These are phyloP conservation scores for Sycobia sp. DNA, from an alignment of 1,140 invertebrate species.

Conservation along the genomic window DNA sequence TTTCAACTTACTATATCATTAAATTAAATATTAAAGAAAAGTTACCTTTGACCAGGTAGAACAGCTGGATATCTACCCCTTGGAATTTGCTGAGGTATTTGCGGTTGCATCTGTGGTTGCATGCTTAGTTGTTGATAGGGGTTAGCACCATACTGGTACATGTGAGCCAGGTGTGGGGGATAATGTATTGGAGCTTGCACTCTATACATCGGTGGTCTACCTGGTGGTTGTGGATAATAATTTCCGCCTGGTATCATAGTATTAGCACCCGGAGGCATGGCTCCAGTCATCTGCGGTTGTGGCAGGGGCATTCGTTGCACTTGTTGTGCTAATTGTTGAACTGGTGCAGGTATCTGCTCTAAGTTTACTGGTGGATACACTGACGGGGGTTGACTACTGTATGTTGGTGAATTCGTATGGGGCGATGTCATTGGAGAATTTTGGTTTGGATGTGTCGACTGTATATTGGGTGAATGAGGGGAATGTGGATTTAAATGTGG, in stretches of 20 bases:
- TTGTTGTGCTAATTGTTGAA: conserved; percentile 62
- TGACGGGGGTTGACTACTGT: conserved; percentile 37
- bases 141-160: conserved; percentile 47
- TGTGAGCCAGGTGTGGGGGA: conserved; percentile 46
- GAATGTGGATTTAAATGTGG: conserved; percentile 42
- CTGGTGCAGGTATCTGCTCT: conserved; percentile 59
- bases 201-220: conserved; percentile 54
- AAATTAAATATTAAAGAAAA: background rate
- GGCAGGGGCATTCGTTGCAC: conserved; percentile 61
- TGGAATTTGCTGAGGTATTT: conserved; percentile 57
- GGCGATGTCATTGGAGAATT: conserved; percentile 48
- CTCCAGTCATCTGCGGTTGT: conserved; percentile 50
- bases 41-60: conserved; percentile 50
- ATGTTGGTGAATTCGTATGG: conserved; percentile 50
- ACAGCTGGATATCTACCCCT: conserved; percentile 56
- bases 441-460: conserved; percentile 34
- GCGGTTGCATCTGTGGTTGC: conserved; percentile 60
- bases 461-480: conserved; percentile 38
- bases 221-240: conserved; percentile 51
- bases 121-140: conserved; percentile 49
- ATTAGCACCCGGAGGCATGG: conserved; percentile 51
- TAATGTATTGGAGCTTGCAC: conserved; percentile 52
- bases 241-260: conserved; percentile 53
- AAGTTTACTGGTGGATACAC: conserved; percentile 54
- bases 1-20: too few relatives aligned